A percentile compares a stretch with the other conserved stretches of the same genome.
These are phyloP conservation scores for Pseudachorutes palmiensis DNA, from an alignment of 1,140 invertebrate genomes.

Conservation along the genomic window DNA sequence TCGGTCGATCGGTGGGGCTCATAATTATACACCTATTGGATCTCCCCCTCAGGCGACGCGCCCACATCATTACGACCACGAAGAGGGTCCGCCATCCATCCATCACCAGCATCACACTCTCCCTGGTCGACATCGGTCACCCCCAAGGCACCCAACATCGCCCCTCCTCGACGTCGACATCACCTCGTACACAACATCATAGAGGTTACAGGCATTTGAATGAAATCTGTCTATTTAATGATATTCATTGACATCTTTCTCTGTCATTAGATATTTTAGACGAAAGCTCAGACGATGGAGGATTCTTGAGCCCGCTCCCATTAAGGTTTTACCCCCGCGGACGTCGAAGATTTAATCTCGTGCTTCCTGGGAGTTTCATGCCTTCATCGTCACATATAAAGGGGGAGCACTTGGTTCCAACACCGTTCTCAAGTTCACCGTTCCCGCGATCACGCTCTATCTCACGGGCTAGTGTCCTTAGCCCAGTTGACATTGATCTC, in stretches of 20 bases:
- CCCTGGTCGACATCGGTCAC: conserved; percentile 39
- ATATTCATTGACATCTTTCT: conserved; percentile 5
- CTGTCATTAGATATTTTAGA: conserved; percentile 32
- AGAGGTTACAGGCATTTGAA: conserved; percentile 18
- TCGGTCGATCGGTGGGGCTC: conserved; percentile 23
- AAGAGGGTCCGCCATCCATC: conserved; percentile 34
- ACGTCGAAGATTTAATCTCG: conserved; percentile 36
- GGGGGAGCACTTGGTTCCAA: conserved; percentile 28
- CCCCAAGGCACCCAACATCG: conserved; percentile 46
- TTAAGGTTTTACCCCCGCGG: conserved; percentile 34
- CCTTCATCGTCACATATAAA: conserved; percentile 31
- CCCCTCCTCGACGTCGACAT: conserved; percentile 39
- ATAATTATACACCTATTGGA: conserved; percentile 37
- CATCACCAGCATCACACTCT: conserved; percentile 40
- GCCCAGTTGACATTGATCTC: conserved; percentile 34
- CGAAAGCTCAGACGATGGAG: conserved; percentile 38
- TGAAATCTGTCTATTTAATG: neutral
- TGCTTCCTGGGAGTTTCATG: conserved; percentile 38
- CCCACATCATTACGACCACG: conserved; percentile 36
- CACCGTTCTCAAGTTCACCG: conserved; percentile 37
- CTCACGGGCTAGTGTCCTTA: conserved; percentile 32
- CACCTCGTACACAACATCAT: conserved; percentile 31
- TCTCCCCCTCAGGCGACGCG: conserved; percentile 35
- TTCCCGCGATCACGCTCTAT: conserved; percentile 29
- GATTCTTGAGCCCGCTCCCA: conserved; percentile 36